Evolutionary conservation across 1,140 invertebrate genomes (phyloP), one percentile per base, ranked within the genome.

Genomic region (Scylla paramamosain): DNA sequence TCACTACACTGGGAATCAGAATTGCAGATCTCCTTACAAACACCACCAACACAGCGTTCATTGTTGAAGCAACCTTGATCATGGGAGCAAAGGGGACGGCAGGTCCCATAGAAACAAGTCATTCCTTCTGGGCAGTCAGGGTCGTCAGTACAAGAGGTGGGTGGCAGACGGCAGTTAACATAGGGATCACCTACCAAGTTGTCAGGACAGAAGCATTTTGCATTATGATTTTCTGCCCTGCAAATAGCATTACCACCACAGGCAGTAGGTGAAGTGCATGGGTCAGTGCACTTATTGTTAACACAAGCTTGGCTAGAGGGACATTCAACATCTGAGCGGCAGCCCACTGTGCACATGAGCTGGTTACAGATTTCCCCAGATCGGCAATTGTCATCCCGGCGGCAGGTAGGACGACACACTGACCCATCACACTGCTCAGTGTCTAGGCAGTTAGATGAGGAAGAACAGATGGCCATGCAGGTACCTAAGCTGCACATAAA

Each of bases 241-340:
- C 98, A 99, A 39, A 97, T 96, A 2, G 98, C 98, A 96, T 99
- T 99, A 7, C 98, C 98, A 32, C 98, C 98, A 96, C 98, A 99
- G n/a, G 98, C 97, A n/a, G 98, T 98, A 14, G 98, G 97, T 86
- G 98, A 97, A 0, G 97, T 97, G 96, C 98, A 99, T 6, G 98
- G 97, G 97, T 98, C 98, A 92, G 97, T 97, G 96, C 98, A 99
- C 96, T 98, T 98, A 92, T 98, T 98, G 93, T 98, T 98, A 86
- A 98, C 96, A 96, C 99, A 99, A 32, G 98, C 97, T 96, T 98
- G 97, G 96, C 98, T 97, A 39, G 97, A 97, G 3, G 98, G 97
- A 90, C 97, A 99, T 67, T 98, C 98, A 0, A 97, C 97, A 96
- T 99, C 97, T n/a, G 98, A 98, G 96, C 98, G 98, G 96, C 99